Conservation (phyloP, 2,113 vertebrate genomes). For the Chionomys nivalis region DNA sequence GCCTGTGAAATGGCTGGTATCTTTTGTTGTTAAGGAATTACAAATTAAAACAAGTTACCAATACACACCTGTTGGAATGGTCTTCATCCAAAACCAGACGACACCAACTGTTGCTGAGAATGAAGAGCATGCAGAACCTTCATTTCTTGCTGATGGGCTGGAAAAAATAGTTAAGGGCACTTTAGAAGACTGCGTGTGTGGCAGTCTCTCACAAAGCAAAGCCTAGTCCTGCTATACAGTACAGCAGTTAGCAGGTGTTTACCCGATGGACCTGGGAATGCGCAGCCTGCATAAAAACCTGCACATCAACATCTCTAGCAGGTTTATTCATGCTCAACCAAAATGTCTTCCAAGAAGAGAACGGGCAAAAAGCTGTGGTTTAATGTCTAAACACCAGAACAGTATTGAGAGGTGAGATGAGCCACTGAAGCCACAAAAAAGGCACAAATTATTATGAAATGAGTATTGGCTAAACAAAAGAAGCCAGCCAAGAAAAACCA, state of each 20-base stretch:
- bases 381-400: neutral
- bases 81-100: neutral
- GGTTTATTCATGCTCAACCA: neutral
- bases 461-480: neutral
- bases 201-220: neutral
- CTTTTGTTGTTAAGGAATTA: neutral
- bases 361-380: neutral
- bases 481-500: neutral
- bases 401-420: neutral
- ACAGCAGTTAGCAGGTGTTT: neutral
- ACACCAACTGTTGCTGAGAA: neutral
- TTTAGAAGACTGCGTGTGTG: neutral
- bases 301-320: neutral
- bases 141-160: neutral
- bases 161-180: neutral
- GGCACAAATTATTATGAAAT: neutral
- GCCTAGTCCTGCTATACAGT: neutral
- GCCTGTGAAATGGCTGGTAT: neutral
- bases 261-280: neutral
- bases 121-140: neutral
- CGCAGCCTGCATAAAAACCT: neutral
- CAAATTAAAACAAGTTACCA: neutral
- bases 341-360: neutral
- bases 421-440: neutral
- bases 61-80: neutral